Evolutionary conservation across 2,113 vertebrate species (phyloP).

Genomic region (Ascaphus truei): DNA sequence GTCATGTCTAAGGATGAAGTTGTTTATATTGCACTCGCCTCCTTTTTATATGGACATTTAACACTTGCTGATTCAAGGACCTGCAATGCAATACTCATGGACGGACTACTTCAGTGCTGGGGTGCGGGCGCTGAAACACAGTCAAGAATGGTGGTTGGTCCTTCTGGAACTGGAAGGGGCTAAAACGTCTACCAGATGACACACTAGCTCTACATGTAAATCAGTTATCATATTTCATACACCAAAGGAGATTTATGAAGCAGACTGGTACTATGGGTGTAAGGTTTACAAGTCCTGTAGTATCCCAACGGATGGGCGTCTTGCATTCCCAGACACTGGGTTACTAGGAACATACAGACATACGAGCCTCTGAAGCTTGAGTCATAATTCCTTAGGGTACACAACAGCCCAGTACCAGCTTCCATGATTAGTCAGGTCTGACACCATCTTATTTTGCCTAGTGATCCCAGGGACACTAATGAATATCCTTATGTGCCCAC

Average conservation of each 20-base stretch:
- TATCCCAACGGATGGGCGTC: neutral
- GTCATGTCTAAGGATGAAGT: too few species aligned
- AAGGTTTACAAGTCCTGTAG: neutral
- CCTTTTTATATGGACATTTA: too few species aligned
- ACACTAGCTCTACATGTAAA: too few species aligned
- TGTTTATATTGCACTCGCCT: too few species aligned
- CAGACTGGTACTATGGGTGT: neutral
- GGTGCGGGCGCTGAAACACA: too few species aligned
- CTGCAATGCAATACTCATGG: too few species aligned
- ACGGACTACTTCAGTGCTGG: too few species aligned
- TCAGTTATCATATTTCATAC: slow-evolving; percentile 11
- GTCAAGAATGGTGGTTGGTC: too few species aligned
- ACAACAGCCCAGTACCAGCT: neutral
- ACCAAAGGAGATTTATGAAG: slow-evolving; percentile 2
- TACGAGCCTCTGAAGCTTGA: neutral
- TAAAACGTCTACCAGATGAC: too few species aligned
- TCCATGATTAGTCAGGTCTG: neutral
- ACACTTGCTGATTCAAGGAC: too few species aligned
- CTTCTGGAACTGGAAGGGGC: too few species aligned
- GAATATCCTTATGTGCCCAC: neutral
- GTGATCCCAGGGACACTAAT: neutral
- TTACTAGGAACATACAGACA: neutral
- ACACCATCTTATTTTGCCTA: neutral
- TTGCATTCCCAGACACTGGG: slow-evolving; percentile 12
- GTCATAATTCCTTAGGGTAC: neutral